Conservation (phyloP, 2,113 vertebrate species). For the Pelecanoides urinatrix region DNA sequence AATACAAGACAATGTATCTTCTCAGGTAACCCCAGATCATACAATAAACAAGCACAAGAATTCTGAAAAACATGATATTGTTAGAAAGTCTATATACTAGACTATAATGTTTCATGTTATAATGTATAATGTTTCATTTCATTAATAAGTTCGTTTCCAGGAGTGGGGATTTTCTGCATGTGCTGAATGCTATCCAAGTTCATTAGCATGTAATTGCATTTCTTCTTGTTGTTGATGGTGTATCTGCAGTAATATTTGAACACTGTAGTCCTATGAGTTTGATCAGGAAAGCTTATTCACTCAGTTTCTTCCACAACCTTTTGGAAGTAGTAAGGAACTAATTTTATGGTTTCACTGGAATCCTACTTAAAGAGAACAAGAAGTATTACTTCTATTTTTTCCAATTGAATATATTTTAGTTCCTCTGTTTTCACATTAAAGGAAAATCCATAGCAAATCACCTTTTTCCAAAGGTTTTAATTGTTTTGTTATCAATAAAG, state of each 20-base stretch:
- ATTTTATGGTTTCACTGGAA: neutral
- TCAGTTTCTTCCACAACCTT: neutral
- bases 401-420: neutral
- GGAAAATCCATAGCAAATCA: neutral
- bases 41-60: neutral
- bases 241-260: slow-evolving; percentile 17
- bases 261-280: neutral
- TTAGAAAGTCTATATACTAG: neutral
- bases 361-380: neutral
- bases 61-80: neutral
- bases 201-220: neutral
- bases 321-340: neutral
- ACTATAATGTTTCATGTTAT: neutral
- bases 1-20: neutral
- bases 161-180: neutral
- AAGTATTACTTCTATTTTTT: neutral
- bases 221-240: neutral
- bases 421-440: neutral
- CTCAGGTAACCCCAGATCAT: neutral
- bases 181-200: neutral
- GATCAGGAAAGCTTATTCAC: neutral
- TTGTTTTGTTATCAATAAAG: neutral
- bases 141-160: neutral
- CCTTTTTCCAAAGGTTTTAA: neutral
- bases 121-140: neutral